phyloP scores from a whole-genome alignment of 2,113 vertebrate species.

The Podarcis cretensis region DNA sequence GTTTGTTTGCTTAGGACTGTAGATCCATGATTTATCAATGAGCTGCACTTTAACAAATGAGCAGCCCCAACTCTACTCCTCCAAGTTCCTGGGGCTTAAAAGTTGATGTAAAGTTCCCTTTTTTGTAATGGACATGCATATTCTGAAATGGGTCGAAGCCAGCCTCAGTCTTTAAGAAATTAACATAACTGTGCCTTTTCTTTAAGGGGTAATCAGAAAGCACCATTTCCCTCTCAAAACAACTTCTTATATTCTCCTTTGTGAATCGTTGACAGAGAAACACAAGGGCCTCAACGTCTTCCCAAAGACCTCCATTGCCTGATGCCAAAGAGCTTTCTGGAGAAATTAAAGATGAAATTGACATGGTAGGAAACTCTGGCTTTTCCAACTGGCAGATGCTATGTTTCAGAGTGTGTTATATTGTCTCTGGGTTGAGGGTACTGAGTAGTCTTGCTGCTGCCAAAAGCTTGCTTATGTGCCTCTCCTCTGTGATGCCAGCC shows the following conservation, averaged over 20 bases:
- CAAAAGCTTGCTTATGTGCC: conserved; percentile 87
- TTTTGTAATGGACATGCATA: conserved; percentile 17
- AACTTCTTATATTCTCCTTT: conserved; percentile 62
- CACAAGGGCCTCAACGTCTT: conserved; percentile 32
- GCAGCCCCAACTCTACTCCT: neutral
- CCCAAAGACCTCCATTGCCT: conserved; percentile 50
- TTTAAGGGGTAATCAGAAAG: conserved; percentile 43
- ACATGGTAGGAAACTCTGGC: conserved; percentile 67
- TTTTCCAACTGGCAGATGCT: conserved; percentile 47
- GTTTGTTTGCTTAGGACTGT: neutral
- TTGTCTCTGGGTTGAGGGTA: conserved; percentile 69
- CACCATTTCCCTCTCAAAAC: conserved; percentile 45
- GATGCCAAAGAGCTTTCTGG: conserved; percentile 52
- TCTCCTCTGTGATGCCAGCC: conserved; percentile 89
- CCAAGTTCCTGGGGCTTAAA: neutral
- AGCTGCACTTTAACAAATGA: neutral
- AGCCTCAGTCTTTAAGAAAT: conserved; percentile 42
- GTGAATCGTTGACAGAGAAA: conserved; percentile 33
- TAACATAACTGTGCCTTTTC: conserved; percentile 58
- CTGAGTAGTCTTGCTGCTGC: conserved; percentile 85
- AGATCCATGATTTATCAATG: neutral
- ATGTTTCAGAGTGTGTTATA: conserved; percentile 60
- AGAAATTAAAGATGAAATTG: conserved; percentile 51
- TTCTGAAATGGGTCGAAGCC: conserved; percentile 34
- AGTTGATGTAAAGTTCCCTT: conserved; percentile 4